Evolutionary conservation across 1,140 invertebrate genomes (phyloP), one percentile per base, ranked within the genome.

Genomic region (Drosophila sproati): DNA sequence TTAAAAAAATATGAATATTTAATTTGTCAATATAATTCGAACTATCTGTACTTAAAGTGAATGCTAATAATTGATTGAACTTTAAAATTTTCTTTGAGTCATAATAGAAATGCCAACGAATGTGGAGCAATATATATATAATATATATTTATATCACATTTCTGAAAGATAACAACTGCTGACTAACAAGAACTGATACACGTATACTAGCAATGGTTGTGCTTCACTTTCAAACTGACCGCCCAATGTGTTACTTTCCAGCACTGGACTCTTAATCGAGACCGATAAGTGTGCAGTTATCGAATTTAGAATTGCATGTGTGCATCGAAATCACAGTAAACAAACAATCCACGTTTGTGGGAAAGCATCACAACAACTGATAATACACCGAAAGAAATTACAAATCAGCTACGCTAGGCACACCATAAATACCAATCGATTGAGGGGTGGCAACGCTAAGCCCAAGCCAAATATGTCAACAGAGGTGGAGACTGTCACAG

Each of bases 401-500:
- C 20, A 55, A 55, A 12, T 47, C 3, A 43, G 8, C 28, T 31
- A 57, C 4, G 20, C 8, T 5, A 39, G 54, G 7, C 37, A 3
- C 3, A 39, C 7, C 37, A 39, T 43, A 39, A 35, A 55, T 37
- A 28, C 12, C 12, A 20, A 5, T 52, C 31, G 6, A n/a, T 37
- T 37, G 20, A 41, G 39, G 39, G 29, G 10, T 50, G 31, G 12
- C 28, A 29, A 29, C 20, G 31, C 48, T n/a, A 20, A 20, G 20
- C 1, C 20, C 35, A 51, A 60, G 7, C 34, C 47, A 66, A 41
- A 39, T 10, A 89, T 88, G 85, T 54, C 85, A n/a, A 67, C 80
- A 32, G 86, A 88, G 8, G 85, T 88, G 35, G 83, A 88, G 54
- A 76, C 77, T 3, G 54, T 80, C 2, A 80, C 73, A 7, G 73